Conservation (phyloP, 1,140 invertebrate species). For the Euschistus heros region DNA sequence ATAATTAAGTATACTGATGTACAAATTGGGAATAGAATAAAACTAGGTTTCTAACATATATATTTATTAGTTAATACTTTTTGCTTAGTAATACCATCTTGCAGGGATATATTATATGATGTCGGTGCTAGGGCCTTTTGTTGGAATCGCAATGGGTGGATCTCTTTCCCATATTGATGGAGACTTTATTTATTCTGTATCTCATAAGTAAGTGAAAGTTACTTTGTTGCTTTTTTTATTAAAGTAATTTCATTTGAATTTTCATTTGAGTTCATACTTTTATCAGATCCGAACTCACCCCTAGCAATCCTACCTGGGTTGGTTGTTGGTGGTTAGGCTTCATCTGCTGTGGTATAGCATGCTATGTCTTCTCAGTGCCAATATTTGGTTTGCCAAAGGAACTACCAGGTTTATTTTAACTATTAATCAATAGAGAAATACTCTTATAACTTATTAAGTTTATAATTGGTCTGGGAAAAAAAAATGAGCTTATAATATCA, state of each 20-base stretch:
- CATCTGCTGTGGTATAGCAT: conserved; percentile 50
- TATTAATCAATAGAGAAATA: too few species aligned
- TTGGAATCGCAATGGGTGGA: conserved; percentile 67
- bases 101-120: conserved; percentile 67
- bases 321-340: conserved; percentile 83
- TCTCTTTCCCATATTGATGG: conserved; percentile 65
- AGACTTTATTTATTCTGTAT: conserved; percentile 36
- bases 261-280: too few species aligned
- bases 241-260: too few species aligned
- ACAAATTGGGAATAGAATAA: too few species aligned
- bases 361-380: conserved; percentile 55
- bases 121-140: conserved; percentile 68
- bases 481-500: too few species aligned
- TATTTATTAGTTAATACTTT: too few species aligned
- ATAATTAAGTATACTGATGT: too few species aligned
- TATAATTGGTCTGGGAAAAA: too few species aligned
- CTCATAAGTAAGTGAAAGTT: too few species aligned
- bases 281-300: conserved; percentile 31
- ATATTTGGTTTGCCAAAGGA: conserved; percentile 58
- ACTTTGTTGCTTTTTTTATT: too few species aligned
- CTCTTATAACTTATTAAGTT: too few species aligned
- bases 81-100: conserved; percentile 28
- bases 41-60: too few species aligned
- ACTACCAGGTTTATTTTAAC: conserved; percentile 45
- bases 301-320: conserved; percentile 66